Conservation (phyloP, 2,888 invertebrate genomes). For the Imbricaverruca yamaguchii region DNA sequence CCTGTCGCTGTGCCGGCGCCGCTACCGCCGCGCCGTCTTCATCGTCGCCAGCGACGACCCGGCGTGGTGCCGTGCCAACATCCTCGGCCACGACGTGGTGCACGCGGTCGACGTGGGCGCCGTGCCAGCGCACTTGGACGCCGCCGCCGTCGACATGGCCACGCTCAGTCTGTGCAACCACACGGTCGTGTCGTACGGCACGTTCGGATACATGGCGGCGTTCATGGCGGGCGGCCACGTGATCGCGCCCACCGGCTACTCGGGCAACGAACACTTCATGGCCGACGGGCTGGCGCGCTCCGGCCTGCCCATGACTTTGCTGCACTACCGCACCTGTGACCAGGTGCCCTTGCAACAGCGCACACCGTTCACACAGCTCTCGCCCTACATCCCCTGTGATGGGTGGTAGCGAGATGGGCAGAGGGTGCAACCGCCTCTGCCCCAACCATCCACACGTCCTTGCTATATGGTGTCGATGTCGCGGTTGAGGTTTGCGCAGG, state of each 20-base stretch:
- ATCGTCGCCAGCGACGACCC: neutral
- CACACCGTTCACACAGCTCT: neutral
- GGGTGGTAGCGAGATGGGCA: neutral
- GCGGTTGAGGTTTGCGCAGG: no score
- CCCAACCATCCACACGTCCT: no score
- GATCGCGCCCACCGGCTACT: neutral
- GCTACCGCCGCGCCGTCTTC: neutral
- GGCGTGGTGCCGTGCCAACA: neutral
- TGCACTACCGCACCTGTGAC: neutral
- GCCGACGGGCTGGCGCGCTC: neutral
- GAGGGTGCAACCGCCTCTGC: no score
- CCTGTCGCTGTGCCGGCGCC: neutral
- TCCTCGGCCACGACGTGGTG: neutral
- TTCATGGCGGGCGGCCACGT: neutral
- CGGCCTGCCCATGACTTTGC: neutral
- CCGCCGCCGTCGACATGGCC: neutral
- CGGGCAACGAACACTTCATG: neutral
- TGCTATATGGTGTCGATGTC: no score
- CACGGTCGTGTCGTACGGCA: neutral
- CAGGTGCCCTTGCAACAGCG: neutral
- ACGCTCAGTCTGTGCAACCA: neutral
- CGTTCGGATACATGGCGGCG: neutral
- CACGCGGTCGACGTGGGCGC: no score
- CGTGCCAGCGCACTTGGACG: neutral
- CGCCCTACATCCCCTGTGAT: neutral